These are phyloP conservation scores for Mimas tiliae DNA, from an alignment of 2,888 invertebrate genomes.

Conservation along the genomic window DNA sequence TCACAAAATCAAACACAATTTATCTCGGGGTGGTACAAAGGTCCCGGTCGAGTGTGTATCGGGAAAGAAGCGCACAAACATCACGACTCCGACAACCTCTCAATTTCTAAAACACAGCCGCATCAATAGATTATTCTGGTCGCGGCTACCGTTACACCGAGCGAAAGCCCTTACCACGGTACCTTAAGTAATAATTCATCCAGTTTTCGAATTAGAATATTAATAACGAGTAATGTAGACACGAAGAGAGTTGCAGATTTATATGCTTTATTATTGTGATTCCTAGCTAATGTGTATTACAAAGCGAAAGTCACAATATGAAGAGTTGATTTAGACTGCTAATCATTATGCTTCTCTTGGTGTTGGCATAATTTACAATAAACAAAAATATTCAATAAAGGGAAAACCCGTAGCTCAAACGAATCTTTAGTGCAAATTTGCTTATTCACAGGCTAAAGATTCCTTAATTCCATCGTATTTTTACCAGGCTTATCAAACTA, in stretches of 20 bases:
- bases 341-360: no score
- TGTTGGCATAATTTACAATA: no score
- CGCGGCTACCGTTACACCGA: constrained; percentile 75
- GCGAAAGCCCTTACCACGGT: constrained; percentile 52
- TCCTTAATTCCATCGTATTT: no score
- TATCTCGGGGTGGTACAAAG: constrained; percentile 39
- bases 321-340: no score
- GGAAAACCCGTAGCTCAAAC: no score
- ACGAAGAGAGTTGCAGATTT: constrained; percentile 2
- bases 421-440: no score
- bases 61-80: constrained; percentile 64
- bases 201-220: constrained; percentile 13
- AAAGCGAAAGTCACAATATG: background rate
- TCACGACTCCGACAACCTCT: constrained; percentile 73
- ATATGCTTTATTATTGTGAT: background rate
- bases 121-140: constrained; percentile 73
- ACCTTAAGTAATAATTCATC: constrained; percentile 31
- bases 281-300: background rate
- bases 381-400: no score
- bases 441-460: no score
- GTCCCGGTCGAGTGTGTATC: constrained; percentile 36
- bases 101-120: constrained; percentile 81
- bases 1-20: constrained; percentile 39
- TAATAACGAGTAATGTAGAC: constrained; percentile 13
- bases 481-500: no score